These are phyloP conservation scores for Drosophila neoperkinsi DNA, from an alignment of 2,888 invertebrate species.

Conservation along the genomic window DNA sequence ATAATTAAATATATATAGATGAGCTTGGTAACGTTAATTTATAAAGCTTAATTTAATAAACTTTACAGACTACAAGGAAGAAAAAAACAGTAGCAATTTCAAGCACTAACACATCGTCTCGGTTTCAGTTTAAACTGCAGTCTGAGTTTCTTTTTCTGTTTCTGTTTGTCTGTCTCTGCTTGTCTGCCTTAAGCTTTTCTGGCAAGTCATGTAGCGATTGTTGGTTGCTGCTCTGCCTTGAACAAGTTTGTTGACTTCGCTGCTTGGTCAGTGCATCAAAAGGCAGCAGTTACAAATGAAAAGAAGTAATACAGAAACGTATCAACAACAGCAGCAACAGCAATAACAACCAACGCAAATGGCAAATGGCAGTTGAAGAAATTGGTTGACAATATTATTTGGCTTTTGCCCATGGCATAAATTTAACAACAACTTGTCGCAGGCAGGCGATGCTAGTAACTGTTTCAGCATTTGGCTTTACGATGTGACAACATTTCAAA, in stretches of 20 bases:
- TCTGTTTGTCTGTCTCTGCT: slow-evolving; percentile 8
- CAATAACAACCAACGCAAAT: slow-evolving; percentile 29
- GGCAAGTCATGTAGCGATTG: slow-evolving; percentile 57
- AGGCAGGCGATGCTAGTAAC: slow-evolving; percentile 32
- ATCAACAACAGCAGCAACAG: neutral
- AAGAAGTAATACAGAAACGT: slow-evolving; percentile 15
- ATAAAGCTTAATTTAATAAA: neutral
- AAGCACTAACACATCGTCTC: slow-evolving; percentile 20
- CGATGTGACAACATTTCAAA: slow-evolving; percentile 62
- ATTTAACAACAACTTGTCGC: slow-evolving; percentile 41
- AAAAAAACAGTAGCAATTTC: neutral
- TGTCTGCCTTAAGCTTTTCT: slow-evolving; percentile 43
- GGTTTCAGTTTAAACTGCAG: slow-evolving; percentile 9
- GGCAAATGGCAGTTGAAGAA: slow-evolving; percentile 51
- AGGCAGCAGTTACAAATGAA: slow-evolving; percentile 19
- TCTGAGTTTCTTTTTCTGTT: slow-evolving; percentile 26
- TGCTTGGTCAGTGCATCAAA: slow-evolving; percentile 54
- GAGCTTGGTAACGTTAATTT: neutral
- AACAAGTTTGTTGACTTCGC: slow-evolving; percentile 73
- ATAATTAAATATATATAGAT: neutral
- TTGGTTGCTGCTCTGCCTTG: slow-evolving; percentile 56
- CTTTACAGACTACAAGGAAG: neutral
- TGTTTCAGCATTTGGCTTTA: slow-evolving; percentile 60
- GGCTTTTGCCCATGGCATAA: slow-evolving; percentile 66
- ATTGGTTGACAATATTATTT: slow-evolving; percentile 70